Evolutionary conservation across 2,797 vertebrate genomes (phyloP), one percentile per base, ranked within the genome.

Genomic region (Sciurus vulgaris): DNA sequence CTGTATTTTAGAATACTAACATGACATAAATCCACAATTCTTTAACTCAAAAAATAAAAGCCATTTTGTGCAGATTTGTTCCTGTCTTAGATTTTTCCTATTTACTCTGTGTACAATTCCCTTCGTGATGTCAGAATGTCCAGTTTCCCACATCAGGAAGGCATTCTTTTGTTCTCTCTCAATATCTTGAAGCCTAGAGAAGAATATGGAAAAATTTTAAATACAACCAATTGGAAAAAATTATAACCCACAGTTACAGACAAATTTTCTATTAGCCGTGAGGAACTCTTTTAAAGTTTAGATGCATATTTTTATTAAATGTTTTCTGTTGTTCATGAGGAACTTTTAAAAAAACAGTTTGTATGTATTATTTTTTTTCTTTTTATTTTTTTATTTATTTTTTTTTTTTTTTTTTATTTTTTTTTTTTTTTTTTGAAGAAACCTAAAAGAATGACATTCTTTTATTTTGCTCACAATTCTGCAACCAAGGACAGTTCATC

Each of bases 1-100:
- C 17, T 24, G 9, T n/a, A 44, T 63, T 83, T 67, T 67, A 15
- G 65, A 67, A n/a, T 67, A n/a, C n/a, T 51, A 56, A 14, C 83
- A 12, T 4, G 13, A 51, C n/a, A 14, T 41, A 72, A 89, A 10
- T 51, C 6, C 73, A 26, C 11, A 51, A 1, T 18, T 6, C 30
- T 81, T 89, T 89, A 86, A 65, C 11, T 89, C 1, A 49, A 63
- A 96, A 96, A 94, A 59, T 84, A 73, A 89, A 92, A n/a, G 5
- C 18, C 1, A 7, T 69, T 96, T 87, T 90, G 26, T 87, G n/a
- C 35, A 91, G 8, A 63, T 86, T 47, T 15, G 5, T 89, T 91
- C 47, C 33, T 38, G 5, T 63, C 61, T 59, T 94, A 47, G 24
- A 76, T 61, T 73, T 87, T 95, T 89, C 24, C 18, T 73, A 3